Base-by-base conservation (phyloP, 1,140 invertebrate genomes). In the Danaus plexippus region DNA sequence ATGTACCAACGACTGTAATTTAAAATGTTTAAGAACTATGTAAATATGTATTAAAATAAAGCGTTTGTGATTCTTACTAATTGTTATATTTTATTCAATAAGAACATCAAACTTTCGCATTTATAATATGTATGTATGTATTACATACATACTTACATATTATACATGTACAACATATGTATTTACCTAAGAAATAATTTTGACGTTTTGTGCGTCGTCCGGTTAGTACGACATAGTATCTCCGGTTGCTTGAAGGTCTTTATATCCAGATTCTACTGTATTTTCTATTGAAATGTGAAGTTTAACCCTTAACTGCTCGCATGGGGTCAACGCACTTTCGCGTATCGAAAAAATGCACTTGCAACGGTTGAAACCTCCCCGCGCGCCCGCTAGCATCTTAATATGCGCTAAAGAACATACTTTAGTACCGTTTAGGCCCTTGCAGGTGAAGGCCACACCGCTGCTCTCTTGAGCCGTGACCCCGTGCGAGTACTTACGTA, bases 401-500 rank as follows among this genome's bases (percentile, higher is more conserved):
- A 57, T 44, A 22, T 32, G 54, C 54, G 42, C 15, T 44, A 57
- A 15, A 44, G 54, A 18, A 22, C n/a, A 32, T 50, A 57, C 15
- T 57, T 57, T 45, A 57, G 47, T 50, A 49, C 22, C 54, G 47
- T 22, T 22, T 44, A 44, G 42, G 47, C 9, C 47, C 11, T 10
- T 9, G 54, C 9, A 51, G 47, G 40, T 3, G 47, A 50, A 57
- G 54, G 46, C 1, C 47, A 44, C 47, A 41, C 15, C 47, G 22
- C 54, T 56, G 47, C 44, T 43, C 47, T 57, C 54, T 50, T 43
- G 47, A 57, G 54, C 54, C 9, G 47, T 57, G 47, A 57, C 47
- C 47, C 54, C 47, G 43, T 57, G 47, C 47, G 47, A 57, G 47
- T 57, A 57, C 3, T 45, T 54, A 54, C 52, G 44, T 54, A 56